These are phyloP conservation scores for Acanthosepion pharaonis DNA, from an alignment of 2,888 invertebrate species.

Conservation along the genomic window DNA sequence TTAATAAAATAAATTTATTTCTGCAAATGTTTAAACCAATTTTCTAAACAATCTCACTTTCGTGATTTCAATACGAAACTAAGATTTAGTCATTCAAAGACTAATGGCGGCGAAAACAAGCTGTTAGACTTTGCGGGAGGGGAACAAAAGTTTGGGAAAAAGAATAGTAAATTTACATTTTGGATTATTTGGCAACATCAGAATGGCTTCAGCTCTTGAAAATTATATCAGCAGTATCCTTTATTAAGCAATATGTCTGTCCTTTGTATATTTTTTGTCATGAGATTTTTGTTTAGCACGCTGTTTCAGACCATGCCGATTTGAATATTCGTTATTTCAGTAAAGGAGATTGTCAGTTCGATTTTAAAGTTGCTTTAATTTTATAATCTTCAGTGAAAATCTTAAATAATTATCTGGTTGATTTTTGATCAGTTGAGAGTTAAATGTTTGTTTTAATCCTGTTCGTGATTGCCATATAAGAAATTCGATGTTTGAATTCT, in stretches of 20 bases:
- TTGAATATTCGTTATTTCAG: neutral
- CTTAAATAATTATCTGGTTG: neutral
- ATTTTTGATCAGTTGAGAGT: neutral
- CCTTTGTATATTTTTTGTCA: constrained; percentile 25
- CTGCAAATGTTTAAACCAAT: neutral
- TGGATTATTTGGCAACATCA: neutral
- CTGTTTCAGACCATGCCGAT: neutral
- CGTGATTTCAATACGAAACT: neutral
- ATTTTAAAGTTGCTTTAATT: neutral
- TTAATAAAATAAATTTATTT: neutral
- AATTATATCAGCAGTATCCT: constrained; percentile 88
- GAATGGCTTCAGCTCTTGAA: constrained; percentile 89
- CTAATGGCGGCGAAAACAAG: constrained; percentile 41
- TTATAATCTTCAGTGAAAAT: neutral
- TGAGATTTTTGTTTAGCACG: neutral
- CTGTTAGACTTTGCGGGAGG: neutral
- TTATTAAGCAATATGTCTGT: constrained; percentile 64
- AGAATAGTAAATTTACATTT: neutral
- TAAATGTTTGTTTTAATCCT: neutral
- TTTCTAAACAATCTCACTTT: neutral
- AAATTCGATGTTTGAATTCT: too few species aligned
- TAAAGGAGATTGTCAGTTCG: neutral
- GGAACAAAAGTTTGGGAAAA: neutral
- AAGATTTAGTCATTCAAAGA: neutral
- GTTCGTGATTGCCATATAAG: neutral